Conservation (phyloP, 2,888 invertebrate species). For the Nectonema munidae region DNA sequence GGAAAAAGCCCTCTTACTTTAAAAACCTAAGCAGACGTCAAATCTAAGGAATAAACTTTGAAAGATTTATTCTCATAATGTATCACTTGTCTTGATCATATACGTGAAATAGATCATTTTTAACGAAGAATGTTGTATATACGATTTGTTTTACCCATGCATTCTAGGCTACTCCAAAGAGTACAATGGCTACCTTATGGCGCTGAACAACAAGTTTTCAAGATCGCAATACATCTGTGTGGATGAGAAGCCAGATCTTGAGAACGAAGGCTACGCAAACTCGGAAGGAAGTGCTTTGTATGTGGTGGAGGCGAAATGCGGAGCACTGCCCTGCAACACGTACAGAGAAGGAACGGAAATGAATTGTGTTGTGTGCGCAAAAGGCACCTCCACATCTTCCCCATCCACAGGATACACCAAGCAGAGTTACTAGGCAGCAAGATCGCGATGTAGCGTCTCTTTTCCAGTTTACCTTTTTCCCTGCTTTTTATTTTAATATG, state of each 20-base stretch:
- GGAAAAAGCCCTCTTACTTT: too few relatives aligned
- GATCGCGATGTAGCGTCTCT: too few relatives aligned
- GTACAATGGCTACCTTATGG: conserved; percentile 9
- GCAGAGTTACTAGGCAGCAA: too few relatives aligned
- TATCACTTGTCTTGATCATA: too few relatives aligned
- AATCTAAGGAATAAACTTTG: too few relatives aligned
- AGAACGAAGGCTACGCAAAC: conserved; percentile 6
- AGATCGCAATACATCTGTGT: conserved; percentile 10
- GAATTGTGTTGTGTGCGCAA: conserved; percentile 6
- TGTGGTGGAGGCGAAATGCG: conserved; percentile 9
- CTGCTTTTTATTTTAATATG: conserved; percentile 1
- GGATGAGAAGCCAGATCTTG: conserved; percentile 6
- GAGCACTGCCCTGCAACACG: conserved; percentile 11
- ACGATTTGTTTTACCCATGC: not conserved
- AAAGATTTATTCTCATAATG: too few relatives aligned
- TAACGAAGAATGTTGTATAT: too few relatives aligned
- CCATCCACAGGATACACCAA: too few relatives aligned
- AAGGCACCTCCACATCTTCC: too few relatives aligned
- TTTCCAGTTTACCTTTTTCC: conserved; percentile 1
- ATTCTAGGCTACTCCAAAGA: not conserved
- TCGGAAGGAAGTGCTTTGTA: conserved; percentile 6
- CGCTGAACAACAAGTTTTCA: conserved; percentile 8
- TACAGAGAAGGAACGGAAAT: conserved; percentile 8
- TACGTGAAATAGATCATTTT: too few relatives aligned
- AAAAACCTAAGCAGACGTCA: too few relatives aligned